Base-by-base conservation (phyloP, 2,888 invertebrate species). In the Aricia artaxerxes region DNA sequence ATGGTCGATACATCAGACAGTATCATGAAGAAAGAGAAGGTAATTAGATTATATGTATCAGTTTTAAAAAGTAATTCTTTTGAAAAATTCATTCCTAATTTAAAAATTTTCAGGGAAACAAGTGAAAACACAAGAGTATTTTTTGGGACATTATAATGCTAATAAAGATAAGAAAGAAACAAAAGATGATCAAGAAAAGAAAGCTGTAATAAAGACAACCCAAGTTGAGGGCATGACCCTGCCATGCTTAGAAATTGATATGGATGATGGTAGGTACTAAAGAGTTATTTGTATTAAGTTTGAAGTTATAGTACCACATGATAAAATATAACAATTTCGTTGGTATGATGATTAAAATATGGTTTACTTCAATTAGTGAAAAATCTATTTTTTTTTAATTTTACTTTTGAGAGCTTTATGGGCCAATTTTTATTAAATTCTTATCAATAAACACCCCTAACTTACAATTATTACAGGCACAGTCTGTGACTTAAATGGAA, bases 1-100 rank as follows among this genome's bases (percentile, higher is more conserved):
- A 99, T 90, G 99, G 99, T 0, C 95, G 96, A 84, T 97, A 97
- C 88, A 96, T 99, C 3, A 95, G 98, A 44, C 99, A 99, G 88
- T 99, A 98, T 88, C 99, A 99, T 89, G 99, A 99, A 88, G 98
- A 98, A 85, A 96, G 98, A 83, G 99, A 98, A 89, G 97, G 96
- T 90, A 85, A 81, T 79, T 4, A 13, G 40, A 69, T 64, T n/a
- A 13, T 53, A 13, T 53, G 16, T 57, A 7, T 44, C 7, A 44
- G 7, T 44, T 57, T 44, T 44, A 49, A 49, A 40, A 16, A 6
- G 16, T 11, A 11, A 16, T 3, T 40, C 44, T 44, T 44, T 44
- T 44, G 7, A 6, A 3, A 44, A 4, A 44, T 44, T 44, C 44
- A 44, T 44, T 44, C 44, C 35, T 35, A 35, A 35, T 35, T 60